Evolutionary conservation across 2,888 invertebrate species (phyloP), one percentile per base, ranked within the genome.

Genomic region (Lasioglossum villosulum): DNA sequence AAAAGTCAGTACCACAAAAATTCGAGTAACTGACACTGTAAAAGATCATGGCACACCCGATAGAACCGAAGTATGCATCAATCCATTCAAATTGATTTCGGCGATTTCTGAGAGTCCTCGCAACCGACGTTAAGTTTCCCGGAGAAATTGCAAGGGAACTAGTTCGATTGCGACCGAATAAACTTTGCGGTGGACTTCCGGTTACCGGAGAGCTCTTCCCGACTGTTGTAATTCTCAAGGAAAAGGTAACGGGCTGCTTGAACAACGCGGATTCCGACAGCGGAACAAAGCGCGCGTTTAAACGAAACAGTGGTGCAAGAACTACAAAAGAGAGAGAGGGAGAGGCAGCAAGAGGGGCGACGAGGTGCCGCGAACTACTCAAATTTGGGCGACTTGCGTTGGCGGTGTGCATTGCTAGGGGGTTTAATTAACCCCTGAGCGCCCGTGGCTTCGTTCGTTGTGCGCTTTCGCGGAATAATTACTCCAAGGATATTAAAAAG

Each of bases 371-470:
- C 37, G 45, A 78, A 73, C 74, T 81, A 42, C 80, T 86, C 68
- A 78, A 89, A 90, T 84, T 87, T 88, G 82, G 87, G 81, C 12
- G 70, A 72, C 42, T 42, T 19, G 56, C 63, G 59, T 12, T 39
- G 70, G 14, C 39, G n/a, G 78, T 52, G 75, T 81, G 83, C 87
- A 75, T 52, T 68, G 59, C 80, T 78, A 70, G 10, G 39, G 56
- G 83, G 84, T 88, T 92, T 92, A 92, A 92, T 92, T 92, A 92
- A 91, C 87, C 86, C 78, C 72, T 75, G 76, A 78, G 76, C 84
- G 70, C 76, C 75, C 86, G 77, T 74, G 80, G 70, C 77, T 82
- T 83, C 87, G 88, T 89, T 89, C 73, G 83, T 84, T 77, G 82
- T 80, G 84, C 86, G 84, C 72, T 75, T 68, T 82, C 63, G 81